Conservation (phyloP, 2,113 vertebrate genomes). For the Miniopterus natalensis region DNA sequence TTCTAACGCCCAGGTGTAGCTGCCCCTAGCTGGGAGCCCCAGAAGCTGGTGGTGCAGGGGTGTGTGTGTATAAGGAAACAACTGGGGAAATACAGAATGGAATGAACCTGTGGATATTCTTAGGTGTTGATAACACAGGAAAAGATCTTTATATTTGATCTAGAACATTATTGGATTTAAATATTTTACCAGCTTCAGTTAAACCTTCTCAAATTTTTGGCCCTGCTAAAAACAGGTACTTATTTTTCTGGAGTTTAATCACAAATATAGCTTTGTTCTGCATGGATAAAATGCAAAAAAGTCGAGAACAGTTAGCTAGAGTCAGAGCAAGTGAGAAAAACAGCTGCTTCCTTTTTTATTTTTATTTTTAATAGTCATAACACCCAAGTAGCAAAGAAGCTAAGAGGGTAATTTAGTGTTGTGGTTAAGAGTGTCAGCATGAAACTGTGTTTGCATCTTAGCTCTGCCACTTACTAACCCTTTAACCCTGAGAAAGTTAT, state of each 20-base stretch:
- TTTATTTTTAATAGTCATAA: conserved; percentile 64
- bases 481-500: conserved; percentile 59
- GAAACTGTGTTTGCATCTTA: conserved; percentile 57
- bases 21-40: not conserved
- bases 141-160: not conserved
- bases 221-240: conserved; percentile 44
- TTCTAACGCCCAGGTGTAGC: not conserved
- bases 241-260: conserved; percentile 64
- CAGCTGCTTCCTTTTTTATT: conserved; percentile 76
- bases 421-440: conserved; percentile 65
- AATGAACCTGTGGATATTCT: not conserved
- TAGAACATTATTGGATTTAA: not conserved
- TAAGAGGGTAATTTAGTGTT: conserved; percentile 54
- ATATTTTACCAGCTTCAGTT: conserved; percentile 33
- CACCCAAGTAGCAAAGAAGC: conserved; percentile 53
- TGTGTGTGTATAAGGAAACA: not conserved
- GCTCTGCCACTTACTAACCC: conserved; percentile 9
- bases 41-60: not conserved
- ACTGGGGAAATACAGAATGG: not conserved
- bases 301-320: conserved; percentile 62
- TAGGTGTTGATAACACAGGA: not conserved
- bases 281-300: conserved; percentile 81
- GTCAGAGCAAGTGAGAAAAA: conserved; percentile 74
- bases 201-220: conserved; percentile 16
- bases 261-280: conserved; percentile 75